Conservation (phyloP, 2,888 invertebrate species). For the Epistrophe grossulariae region DNA sequence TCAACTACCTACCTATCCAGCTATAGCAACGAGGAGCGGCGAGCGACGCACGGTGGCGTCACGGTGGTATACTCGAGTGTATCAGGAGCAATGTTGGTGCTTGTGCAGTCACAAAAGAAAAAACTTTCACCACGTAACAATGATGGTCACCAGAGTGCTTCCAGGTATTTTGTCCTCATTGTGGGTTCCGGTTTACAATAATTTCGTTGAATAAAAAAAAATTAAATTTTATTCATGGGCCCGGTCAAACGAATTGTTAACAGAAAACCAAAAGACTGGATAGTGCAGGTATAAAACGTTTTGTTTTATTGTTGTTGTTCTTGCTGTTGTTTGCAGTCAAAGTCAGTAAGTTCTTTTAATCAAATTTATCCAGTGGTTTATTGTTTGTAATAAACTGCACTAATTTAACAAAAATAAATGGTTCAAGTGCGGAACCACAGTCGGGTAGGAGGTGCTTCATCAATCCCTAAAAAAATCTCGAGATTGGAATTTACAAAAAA, state of each 20-base stretch:
- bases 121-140: slow-evolving; percentile 42
- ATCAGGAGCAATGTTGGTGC: slow-evolving; percentile 1
- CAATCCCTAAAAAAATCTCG: too few relatives aligned
- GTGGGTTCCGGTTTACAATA: slow-evolving; percentile 35
- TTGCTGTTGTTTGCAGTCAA: background rate
- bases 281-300: background rate
- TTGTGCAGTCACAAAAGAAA: slow-evolving; percentile 1
- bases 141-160: slow-evolving; percentile 29
- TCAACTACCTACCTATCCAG: background rate
- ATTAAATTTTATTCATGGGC: slow-evolving; percentile 34
- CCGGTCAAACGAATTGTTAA: slow-evolving; percentile 5
- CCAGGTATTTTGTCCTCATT: slow-evolving; percentile 37
- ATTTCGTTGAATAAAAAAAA: slow-evolving; percentile 10
- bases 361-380: slow-evolving; percentile 5
- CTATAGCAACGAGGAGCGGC: background rate
- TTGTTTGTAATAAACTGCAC: background rate
- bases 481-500: too few relatives aligned
- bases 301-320: background rate
- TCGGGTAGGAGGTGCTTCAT: too few relatives aligned
- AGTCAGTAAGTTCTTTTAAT: background rate
- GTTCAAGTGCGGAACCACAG: too few relatives aligned
- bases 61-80: background rate
- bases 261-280: slow-evolving; percentile 7
- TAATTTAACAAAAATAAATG: too few relatives aligned
- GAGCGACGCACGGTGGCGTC: background rate